These are phyloP conservation scores for Spicauda simplicius DNA, from an alignment of 2,888 invertebrate species.

Conservation along the genomic window DNA sequence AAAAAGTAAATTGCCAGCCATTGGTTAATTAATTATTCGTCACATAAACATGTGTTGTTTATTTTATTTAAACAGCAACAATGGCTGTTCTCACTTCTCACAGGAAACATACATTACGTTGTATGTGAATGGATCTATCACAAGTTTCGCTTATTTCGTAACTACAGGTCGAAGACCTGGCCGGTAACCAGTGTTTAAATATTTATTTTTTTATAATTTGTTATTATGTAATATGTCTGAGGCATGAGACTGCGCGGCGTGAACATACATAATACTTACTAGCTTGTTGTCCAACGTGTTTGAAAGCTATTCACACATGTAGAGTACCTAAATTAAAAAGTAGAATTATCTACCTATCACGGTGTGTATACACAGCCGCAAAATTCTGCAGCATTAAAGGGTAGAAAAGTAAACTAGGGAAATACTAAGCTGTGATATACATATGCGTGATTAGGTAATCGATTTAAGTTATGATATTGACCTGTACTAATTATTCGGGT, in stretches of 20 bases:
- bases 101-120: not conserved
- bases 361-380: too few species aligned
- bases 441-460: too few species aligned
- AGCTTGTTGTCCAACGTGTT: not conserved
- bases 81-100: not conserved
- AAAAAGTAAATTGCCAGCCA: too few species aligned
- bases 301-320: not conserved
- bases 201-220: conserved; percentile 42
- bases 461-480: too few species aligned
- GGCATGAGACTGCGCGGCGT: conserved; percentile 60
- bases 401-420: too few species aligned
- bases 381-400: too few species aligned
- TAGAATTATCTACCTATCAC: not conserved
- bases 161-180: conserved; percentile 37
- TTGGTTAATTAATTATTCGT: too few species aligned
- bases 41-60: too few species aligned
- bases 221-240: conserved; percentile 55
- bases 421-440: too few species aligned
- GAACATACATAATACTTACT: conserved; percentile 34
- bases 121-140: conserved; percentile 28
- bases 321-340: not conserved
- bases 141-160: conserved; percentile 39
- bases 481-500: too few species aligned
- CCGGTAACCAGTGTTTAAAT: conserved; percentile 34
- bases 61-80: not conserved